These are phyloP conservation scores for Erebia epiphron DNA, from an alignment of 2,888 invertebrate species.

Conservation along the genomic window DNA sequence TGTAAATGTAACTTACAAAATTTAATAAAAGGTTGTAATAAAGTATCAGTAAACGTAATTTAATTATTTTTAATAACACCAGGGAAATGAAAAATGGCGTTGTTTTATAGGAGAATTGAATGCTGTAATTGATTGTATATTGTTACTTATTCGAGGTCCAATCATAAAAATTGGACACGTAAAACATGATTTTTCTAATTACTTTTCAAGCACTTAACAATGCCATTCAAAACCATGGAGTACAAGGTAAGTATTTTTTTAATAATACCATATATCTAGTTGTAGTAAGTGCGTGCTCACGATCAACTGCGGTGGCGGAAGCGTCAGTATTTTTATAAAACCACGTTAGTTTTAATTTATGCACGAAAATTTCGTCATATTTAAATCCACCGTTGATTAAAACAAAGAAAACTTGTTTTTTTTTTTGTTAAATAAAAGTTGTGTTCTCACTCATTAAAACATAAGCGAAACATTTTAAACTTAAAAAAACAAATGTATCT, in stretches of 20 bases:
- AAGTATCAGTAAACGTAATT: conserved; percentile 61
- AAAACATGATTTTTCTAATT: conserved; percentile 8
- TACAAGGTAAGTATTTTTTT: conserved; percentile 7
- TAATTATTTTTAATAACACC: conserved; percentile 44
- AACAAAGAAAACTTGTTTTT: no score
- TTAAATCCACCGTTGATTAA: no score
- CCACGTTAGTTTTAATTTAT: no score
- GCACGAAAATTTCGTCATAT: no score
- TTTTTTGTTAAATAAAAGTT: no score
- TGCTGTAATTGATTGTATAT: background rate
- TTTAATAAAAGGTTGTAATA: conserved; percentile 69
- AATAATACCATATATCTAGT: background rate
- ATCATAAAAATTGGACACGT: conserved; percentile 8
- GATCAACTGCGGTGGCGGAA: no score
- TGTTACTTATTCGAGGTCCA: background rate
- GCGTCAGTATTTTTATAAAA: no score
- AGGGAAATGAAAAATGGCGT: background rate
- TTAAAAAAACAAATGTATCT: no score
- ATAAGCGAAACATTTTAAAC: no score
- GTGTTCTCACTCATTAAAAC: no score
- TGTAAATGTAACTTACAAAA: conserved; percentile 57
- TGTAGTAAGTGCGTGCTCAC: no score
- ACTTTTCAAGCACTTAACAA: background rate
- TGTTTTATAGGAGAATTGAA: background rate
- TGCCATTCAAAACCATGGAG: background rate